Evolutionary conservation across 2,888 invertebrate species (phyloP).

Genomic region (Tanypteryx hageni): DNA sequence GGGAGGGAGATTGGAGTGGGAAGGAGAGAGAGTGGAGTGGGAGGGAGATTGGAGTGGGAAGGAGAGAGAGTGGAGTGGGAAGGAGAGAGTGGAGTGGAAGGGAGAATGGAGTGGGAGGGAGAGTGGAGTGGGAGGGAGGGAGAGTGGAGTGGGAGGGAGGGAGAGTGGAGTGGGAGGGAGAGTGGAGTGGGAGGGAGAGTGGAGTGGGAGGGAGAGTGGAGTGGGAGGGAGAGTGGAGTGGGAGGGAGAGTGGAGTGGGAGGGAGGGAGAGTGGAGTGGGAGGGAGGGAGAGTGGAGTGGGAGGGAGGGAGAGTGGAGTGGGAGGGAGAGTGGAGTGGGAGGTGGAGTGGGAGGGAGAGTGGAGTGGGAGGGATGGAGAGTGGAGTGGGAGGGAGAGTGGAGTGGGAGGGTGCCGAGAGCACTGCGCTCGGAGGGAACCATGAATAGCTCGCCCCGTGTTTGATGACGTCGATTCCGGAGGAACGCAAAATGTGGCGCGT

Average conservation of each 20-base stretch:
- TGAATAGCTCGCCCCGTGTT: slow-evolving; percentile 43
- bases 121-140: too few species aligned
- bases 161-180: neutral
- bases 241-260: neutral
- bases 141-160: neutral
- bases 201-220: neutral
- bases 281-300: neutral
- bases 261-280: too few species aligned
- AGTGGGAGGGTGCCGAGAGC: too few species aligned
- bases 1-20: neutral
- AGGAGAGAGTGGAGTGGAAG: neutral
- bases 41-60: neutral
- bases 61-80: neutral
- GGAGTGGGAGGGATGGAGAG: neutral
- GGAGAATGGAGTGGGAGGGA: too few species aligned
- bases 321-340: neutral
- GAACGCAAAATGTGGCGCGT: slow-evolving; percentile 5
- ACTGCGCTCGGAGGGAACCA: slow-evolving; percentile 11
- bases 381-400: neutral
- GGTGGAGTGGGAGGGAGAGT: neutral
- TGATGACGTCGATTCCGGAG: slow-evolving; percentile 38
- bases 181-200: too few species aligned
- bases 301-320: neutral
- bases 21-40: neutral
- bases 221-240: neutral